phyloP scores from a whole-genome alignment of 2,113 vertebrate genomes.

The Salvelinus fontinalis region DNA sequence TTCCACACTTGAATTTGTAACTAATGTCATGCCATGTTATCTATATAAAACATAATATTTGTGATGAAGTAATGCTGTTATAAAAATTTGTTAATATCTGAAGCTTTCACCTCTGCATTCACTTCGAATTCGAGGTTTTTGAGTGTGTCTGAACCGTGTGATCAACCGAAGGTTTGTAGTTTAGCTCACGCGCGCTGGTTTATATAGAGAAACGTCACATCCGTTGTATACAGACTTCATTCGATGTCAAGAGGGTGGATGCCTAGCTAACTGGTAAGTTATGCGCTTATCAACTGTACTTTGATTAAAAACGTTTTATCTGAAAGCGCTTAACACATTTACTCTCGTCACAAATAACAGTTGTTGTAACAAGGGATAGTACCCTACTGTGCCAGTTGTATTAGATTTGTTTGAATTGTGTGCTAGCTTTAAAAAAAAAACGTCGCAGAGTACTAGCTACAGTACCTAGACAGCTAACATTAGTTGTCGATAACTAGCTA shows the following conservation, averaged over 20 bases:
- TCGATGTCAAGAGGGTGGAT: slow-evolving; percentile 79
- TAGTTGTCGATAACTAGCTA: slow-evolving; percentile 37
- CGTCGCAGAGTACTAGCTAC: slow-evolving; percentile 56
- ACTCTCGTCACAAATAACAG: neutral
- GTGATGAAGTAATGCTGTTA: too few relatives aligned
- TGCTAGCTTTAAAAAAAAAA: slow-evolving; percentile 33
- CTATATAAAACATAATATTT: too few relatives aligned
- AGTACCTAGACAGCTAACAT: too few relatives aligned
- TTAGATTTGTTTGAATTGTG: neutral
- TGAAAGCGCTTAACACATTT: neutral
- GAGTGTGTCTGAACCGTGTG: neutral
- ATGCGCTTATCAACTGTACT: slow-evolving; percentile 56
- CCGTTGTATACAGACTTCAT: slow-evolving; percentile 77
- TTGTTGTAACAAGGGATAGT: neutral
- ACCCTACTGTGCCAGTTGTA: neutral
- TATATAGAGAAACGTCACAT: slow-evolving; percentile 60
- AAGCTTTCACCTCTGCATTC: too few relatives aligned
- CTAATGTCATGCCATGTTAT: too few relatives aligned
- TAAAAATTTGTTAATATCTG: too few relatives aligned
- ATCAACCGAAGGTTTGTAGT: neutral
- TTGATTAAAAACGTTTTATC: neutral
- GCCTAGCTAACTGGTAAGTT: slow-evolving; percentile 70
- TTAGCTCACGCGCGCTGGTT: neutral
- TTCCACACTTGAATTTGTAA: too few relatives aligned
- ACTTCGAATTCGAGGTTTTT: neutral